A percentile compares a stretch with the other conserved stretches of the same genome.
Evolutionary conservation across 23 tunicate species (phyloP).

Genomic region (Trididemnum nubilum): DNA sequence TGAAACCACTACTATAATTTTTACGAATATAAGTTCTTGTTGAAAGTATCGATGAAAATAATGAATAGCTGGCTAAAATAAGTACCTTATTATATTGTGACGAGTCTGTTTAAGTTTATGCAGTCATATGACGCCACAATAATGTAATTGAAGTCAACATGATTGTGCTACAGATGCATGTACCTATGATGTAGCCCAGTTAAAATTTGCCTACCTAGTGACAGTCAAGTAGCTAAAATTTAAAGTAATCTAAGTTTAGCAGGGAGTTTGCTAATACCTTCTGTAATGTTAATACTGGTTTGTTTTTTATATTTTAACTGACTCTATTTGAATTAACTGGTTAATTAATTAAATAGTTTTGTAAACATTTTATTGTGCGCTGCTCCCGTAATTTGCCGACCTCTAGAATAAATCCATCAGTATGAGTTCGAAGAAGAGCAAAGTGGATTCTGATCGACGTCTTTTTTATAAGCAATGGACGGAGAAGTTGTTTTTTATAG

Average conservation of each 20-base stretch:
- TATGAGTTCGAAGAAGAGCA: constrained; percentile 32
- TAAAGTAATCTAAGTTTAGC: constrained; percentile 16
- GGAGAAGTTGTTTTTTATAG: constrained; percentile 37
- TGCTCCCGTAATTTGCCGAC: constrained; percentile 11
- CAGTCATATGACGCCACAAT: constrained; percentile 29
- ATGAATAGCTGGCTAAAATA: no score
- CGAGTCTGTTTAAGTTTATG: constrained; percentile 29
- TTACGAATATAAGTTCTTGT: constrained; percentile 21
- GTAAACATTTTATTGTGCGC: constrained; percentile 21
- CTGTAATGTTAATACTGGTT: constrained; percentile 18
- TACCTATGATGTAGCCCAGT: constrained; percentile 27
- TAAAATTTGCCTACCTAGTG: constrained; percentile 21
- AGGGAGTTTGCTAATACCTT: constrained; percentile 17
- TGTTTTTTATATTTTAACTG: neutral
- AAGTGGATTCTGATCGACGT: constrained; percentile 40
- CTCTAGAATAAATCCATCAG: constrained; percentile 13
- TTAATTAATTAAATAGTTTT: no score
- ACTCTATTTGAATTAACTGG: no score
- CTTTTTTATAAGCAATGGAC: constrained; percentile 47
- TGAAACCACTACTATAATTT: constrained; percentile 25
- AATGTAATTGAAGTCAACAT: constrained; percentile 20
- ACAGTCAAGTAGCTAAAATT: constrained; percentile 17
- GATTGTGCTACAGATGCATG: constrained; percentile 26
- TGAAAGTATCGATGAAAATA: constrained; percentile 33
- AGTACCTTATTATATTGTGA: constrained; percentile 22